Evolutionary conservation across 2,888 invertebrate genomes (phyloP), one percentile per base, ranked within the genome.

Genomic region (Drosophila prostipennis): DNA sequence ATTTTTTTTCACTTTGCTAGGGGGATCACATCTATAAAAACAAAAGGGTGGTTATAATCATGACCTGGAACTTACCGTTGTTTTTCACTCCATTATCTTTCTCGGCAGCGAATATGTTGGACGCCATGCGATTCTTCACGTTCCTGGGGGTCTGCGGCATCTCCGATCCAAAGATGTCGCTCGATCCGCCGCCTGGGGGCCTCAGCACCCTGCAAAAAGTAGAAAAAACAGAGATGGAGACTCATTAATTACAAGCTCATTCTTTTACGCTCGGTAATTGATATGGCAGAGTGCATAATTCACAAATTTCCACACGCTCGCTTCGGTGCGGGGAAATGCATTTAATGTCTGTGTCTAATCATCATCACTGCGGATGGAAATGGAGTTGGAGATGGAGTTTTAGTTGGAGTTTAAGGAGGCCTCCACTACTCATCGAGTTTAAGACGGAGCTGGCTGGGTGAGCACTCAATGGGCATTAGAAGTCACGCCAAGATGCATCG

Each of bases 111-210:
- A 92, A 92, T 74, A 92, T 92, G 79, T 92, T 92, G 72, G 92
- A 92, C 60, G 88, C 90, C 91, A 91, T 91, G 81, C 92, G 91
- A 87, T 92, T 92, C 82, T 91, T 91, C 26, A 89, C 89, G 53
- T 87, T 87, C 64, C 92, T 90, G 67, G 92, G 92, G 59, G 92
- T 92, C 76, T 90, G 89, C 55, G 89, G 89, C 74, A 88, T 74
- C 69, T 91, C 91, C 59, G 87, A 77, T 57, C 92, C 92, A 79
- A 94, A 94, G 87, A 94, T 93, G 90, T 94, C 93, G 83, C 93
- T 93, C 80, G 93, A 93, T n/a, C 93, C 94, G 78, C 94, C 94
- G 75, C 94, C 94, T 78, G 94, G 94, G 74, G 94, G 94, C 89
- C 94, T 94, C 89, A 94, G 89, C 67, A 94, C 94, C 92, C 94